Evolutionary conservation across 2,888 invertebrate genomes (phyloP).

Genomic region (Melanargia galathea): DNA sequence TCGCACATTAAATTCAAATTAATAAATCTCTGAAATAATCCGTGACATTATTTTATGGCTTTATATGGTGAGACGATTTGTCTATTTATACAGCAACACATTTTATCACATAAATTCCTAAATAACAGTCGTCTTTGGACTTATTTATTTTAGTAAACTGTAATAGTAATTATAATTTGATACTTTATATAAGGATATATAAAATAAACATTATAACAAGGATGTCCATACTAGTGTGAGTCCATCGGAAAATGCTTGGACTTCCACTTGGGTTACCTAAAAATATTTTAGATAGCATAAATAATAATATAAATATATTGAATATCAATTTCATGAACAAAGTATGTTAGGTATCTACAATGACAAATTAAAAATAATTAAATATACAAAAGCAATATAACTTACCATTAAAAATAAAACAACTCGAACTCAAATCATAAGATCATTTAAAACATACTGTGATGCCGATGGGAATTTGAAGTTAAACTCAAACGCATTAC

Average conservation of each 20-base stretch:
- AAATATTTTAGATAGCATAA: constrained; percentile 73
- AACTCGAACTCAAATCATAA: constrained; percentile 45
- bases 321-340: constrained; percentile 28
- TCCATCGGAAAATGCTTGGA: constrained; percentile 73
- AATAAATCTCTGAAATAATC: constrained; percentile 29
- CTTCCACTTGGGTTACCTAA: constrained; percentile 82
- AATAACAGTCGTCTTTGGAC: constrained; percentile 75
- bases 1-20: constrained; percentile 22
- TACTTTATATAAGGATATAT: constrained; percentile 45
- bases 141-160: constrained; percentile 55
- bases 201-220: constrained; percentile 61
- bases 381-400: constrained; percentile 53
- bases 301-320: constrained; percentile 47
- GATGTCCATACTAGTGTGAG: constrained; percentile 67
- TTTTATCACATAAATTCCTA: constrained; percentile 77
- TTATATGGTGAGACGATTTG: constrained; percentile 47
- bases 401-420: constrained; percentile 75
- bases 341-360: constrained; percentile 34
- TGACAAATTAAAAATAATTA: constrained; percentile 43
- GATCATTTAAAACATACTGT: constrained; percentile 32
- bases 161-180: constrained; percentile 46
- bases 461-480: constrained; percentile 37
- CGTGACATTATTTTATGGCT: constrained; percentile 57
- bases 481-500: constrained; percentile 40
- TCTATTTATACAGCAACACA: constrained; percentile 70